Conservation (phyloP, 2,113 vertebrate genomes). For the Perca schrenkii region DNA sequence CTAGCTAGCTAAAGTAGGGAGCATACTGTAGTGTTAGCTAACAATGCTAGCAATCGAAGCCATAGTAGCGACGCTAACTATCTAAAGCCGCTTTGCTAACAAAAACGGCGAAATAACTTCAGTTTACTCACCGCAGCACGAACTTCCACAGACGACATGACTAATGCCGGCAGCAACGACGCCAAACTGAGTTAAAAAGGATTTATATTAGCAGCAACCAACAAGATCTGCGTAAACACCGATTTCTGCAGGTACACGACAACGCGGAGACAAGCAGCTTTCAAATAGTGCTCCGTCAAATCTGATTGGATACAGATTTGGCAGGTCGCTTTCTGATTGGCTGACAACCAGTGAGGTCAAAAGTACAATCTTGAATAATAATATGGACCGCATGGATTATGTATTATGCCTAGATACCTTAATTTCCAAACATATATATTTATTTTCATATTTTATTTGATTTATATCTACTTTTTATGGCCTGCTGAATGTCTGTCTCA, state of each 20-base stretch:
- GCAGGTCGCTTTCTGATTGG: constrained; percentile 54
- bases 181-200: rapidly evolving
- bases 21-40: background rate
- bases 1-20: too few species aligned
- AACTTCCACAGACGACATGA: constrained; percentile 39
- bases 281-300: constrained; percentile 78
- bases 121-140: constrained; percentile 35
- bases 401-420: too few species aligned
- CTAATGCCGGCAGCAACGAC: background rate
- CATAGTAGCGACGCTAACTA: background rate
- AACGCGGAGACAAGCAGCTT: constrained; percentile 17
- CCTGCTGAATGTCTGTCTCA: too few species aligned
- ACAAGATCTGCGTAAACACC: background rate
- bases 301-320: constrained; percentile 71
- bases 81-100: background rate
- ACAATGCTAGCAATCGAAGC: background rate
- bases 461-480: too few species aligned
- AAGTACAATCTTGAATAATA: background rate
- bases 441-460: too few species aligned
- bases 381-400: too few species aligned
- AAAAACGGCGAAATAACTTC: background rate
- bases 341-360: background rate
- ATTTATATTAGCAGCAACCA: background rate
- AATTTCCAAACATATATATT: too few species aligned
- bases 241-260: background rate